A percentile compares a stretch with the other conserved stretches of the same genome.
These are phyloP conservation scores for Castor canadensis DNA, from an alignment of 2,113 vertebrate genomes.

Conservation along the genomic window DNA sequence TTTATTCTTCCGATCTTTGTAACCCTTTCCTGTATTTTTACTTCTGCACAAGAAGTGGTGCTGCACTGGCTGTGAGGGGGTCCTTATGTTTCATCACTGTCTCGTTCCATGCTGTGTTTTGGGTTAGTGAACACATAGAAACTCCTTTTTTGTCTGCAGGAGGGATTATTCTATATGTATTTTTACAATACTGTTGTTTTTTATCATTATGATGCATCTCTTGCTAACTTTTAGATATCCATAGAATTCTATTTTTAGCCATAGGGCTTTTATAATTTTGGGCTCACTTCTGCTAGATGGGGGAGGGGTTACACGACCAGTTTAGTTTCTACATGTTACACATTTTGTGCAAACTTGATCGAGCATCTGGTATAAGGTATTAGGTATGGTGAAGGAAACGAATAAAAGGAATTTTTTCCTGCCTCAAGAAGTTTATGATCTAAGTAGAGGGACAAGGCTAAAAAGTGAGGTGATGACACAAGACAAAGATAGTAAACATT, in stretches of 20 bases:
- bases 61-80: fast-evolving
- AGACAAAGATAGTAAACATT: not conserved
- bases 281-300: not conserved
- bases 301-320: not conserved
- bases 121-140: not conserved
- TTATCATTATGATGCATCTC: not conserved
- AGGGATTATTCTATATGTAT: not conserved
- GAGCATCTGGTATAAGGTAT: not conserved
- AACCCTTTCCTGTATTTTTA: not conserved
- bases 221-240: not conserved
- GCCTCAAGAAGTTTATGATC: not conserved
- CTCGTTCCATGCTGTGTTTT: not conserved
- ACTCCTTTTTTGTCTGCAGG: not conserved
- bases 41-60: not conserved
- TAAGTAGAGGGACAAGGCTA: not conserved
- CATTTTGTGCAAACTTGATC: not conserved
- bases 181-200: too few relatives aligned
- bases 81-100: not conserved
- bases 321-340: not conserved
- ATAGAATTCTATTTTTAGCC: not conserved
- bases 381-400: not conserved
- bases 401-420: not conserved
- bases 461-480: not conserved
- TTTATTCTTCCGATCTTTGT: not conserved
- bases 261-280: not conserved